Percentiles rank a stretch among this genome's conserved stretches.
These are phyloP conservation scores for Sebastes matsubarae DNA, from an alignment of 2,797 vertebrate species.

Conservation along the genomic window DNA sequence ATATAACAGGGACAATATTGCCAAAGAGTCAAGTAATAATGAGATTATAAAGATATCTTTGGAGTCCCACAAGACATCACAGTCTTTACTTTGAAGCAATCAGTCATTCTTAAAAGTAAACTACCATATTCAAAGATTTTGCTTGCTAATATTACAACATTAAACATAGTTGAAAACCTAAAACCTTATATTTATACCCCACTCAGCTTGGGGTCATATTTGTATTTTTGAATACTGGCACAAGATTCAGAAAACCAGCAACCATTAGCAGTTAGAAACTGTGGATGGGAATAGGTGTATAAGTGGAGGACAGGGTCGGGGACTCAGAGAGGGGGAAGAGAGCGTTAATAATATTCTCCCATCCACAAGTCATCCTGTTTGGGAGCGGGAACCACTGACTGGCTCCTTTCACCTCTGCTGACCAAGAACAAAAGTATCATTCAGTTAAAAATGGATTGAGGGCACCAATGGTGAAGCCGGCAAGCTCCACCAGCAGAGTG, in stretches of 20 bases:
- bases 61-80: background rate
- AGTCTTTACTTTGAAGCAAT: background rate
- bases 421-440: conserved; percentile 96
- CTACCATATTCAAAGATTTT: background rate
- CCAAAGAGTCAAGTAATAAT: too few relatives aligned
- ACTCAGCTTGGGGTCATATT: background rate
- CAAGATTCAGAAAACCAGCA: background rate
- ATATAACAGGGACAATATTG: too few relatives aligned
- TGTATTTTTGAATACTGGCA: background rate
- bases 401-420: conserved; percentile 97
- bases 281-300: conserved; percentile 3
- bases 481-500: conserved; percentile 86
- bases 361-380: conserved; percentile 87
- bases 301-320: conserved; percentile 17
- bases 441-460: conserved; percentile 90
- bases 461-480: conserved; percentile 87
- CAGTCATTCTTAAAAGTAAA: background rate
- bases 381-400: conserved; percentile 87
- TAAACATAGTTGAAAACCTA: background rate
- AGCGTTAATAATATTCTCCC: conserved; percentile 66
- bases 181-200: background rate
- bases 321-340: conserved; percentile 8
- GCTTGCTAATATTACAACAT: background rate
- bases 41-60: background rate
- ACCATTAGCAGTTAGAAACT: background rate